These are phyloP conservation scores for Coregonus clupeaformis DNA, from an alignment of 2,113 vertebrate species.

Conservation along the genomic window DNA sequence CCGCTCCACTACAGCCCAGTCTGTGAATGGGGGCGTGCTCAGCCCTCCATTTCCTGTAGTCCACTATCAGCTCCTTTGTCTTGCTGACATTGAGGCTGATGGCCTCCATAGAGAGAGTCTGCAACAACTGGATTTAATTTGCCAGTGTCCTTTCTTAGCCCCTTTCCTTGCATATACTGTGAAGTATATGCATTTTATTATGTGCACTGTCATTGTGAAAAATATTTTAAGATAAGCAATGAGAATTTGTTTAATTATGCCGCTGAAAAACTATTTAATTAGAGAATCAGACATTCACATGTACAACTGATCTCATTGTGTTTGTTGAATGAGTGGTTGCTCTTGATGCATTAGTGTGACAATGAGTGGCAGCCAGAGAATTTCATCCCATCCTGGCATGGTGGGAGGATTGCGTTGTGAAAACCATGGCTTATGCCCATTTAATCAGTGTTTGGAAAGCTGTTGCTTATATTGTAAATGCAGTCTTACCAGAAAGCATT, in stretches of 20 bases:
- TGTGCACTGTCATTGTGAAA: no score
- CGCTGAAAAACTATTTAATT: not conserved
- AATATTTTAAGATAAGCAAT: no score
- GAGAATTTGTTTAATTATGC: no score
- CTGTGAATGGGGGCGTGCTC: no score
- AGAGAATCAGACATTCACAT: no score
- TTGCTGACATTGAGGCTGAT: conserved; percentile 43
- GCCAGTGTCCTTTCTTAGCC: not conserved
- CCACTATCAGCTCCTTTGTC: no score
- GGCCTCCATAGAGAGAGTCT: conserved; percentile 22
- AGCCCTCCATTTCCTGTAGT: no score
- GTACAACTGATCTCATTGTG: not conserved
- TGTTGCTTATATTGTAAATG: conserved; percentile 37
- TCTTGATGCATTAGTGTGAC: not conserved
- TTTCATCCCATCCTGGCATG: not conserved
- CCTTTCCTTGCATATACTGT: no score
- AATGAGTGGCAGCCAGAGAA: not conserved
- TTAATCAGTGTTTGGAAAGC: conserved; percentile 20
- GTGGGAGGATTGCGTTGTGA: not conserved
- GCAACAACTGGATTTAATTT: conserved; percentile 39
- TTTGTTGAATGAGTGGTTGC: not conserved
- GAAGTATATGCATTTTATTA: not conserved
- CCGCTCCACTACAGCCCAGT: no score
- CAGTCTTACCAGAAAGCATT: conserved; percentile 34
- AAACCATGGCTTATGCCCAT: not conserved